Base-by-base conservation (phyloP, 2,113 vertebrate species). In the Pelmatolapia mariae region DNA sequence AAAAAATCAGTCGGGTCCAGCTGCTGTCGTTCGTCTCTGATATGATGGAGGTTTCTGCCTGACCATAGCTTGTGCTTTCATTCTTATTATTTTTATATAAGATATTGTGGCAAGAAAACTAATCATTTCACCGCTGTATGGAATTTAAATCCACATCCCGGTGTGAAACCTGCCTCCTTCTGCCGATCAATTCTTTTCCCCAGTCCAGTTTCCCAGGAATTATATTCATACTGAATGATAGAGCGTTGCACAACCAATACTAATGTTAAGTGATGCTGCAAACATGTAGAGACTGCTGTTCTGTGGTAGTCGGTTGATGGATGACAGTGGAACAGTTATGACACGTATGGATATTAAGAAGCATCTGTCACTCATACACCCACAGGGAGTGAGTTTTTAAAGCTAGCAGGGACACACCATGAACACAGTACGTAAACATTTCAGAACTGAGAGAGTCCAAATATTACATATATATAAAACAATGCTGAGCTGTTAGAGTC, bases 31-130 rank as follows among this genome's bases (percentile, higher is more conserved):
- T 79, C 63, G 6, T 88, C 84, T 66, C 87, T 90, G 89, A 88
- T 82, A 81, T 84, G 82, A 91, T 92, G 71, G 73, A 54, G 76
- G 86, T 87, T 87, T 83, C 88, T 87, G 88, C 80, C 87, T 82
- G 88, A 87, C 86, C 80, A 87, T 80, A 90, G 84, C 89, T 57
- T 82, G 71, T 84, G 68, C 87, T 91, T 93, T 90, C 89, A 86
- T 82, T 92, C 50, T 86, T 85, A 78, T 93, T 85, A 86, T 93
- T 93, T 89, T 89, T 85, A 85, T 83, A 93, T 85, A 82, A 89
- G 82, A 89, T 87, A 45, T 86, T 12, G 68, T 63, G 38, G 45
- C 7, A 40, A 47, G 29, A 88, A 84, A 66, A 86, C 80, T 84
- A 82, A 90, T 79, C 40, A 78, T 84, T 89, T 54, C 79, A 43